These are phyloP conservation scores for Ramazzottius varieornatus DNA, from an alignment of 2,888 invertebrate species.

Conservation along the genomic window DNA sequence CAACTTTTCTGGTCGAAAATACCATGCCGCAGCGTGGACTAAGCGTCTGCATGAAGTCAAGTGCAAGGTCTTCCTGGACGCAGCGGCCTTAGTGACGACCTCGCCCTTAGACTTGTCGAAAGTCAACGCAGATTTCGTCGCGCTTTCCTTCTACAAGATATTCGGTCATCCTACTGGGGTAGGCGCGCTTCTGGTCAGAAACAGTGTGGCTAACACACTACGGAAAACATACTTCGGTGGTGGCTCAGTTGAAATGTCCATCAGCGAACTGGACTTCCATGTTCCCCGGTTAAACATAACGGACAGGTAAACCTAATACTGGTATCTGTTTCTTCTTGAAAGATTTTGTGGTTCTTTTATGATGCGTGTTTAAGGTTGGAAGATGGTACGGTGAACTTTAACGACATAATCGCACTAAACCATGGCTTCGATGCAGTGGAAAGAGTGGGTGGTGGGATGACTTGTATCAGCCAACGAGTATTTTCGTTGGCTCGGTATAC, in stretches of 20 bases:
- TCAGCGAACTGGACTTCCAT: constrained; percentile 43
- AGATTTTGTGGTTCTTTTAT: no score
- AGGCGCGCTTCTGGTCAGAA: constrained; percentile 56
- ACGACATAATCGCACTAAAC: constrained; percentile 46
- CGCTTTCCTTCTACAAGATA: constrained; percentile 82
- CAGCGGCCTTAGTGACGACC: constrained; percentile 51
- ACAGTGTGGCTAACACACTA: constrained; percentile 29
- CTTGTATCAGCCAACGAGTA: constrained; percentile 35
- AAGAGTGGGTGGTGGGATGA: constrained; percentile 27
- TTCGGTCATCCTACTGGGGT: constrained; percentile 85
- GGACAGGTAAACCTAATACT: constrained; percentile 35
- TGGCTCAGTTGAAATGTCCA: constrained; percentile 61
- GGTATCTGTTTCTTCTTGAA: not conserved
- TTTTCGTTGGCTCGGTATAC: constrained; percentile 47
- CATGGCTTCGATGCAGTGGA: constrained; percentile 53
- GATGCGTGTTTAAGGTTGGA: constrained; percentile 63
- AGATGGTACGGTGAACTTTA: constrained; percentile 68
- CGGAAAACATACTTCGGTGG: constrained; percentile 61
- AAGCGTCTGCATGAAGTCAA: constrained; percentile 26
- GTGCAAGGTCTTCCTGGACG: constrained; percentile 45
- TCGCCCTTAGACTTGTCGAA: constrained; percentile 43
- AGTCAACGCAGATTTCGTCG: constrained; percentile 58
- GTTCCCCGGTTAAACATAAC: constrained; percentile 37
- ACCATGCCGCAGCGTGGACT: constrained; percentile 50
- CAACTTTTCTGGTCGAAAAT: constrained; percentile 76